Base-by-base conservation (phyloP, 1,140 invertebrate species). In the Papilio polytes region DNA sequence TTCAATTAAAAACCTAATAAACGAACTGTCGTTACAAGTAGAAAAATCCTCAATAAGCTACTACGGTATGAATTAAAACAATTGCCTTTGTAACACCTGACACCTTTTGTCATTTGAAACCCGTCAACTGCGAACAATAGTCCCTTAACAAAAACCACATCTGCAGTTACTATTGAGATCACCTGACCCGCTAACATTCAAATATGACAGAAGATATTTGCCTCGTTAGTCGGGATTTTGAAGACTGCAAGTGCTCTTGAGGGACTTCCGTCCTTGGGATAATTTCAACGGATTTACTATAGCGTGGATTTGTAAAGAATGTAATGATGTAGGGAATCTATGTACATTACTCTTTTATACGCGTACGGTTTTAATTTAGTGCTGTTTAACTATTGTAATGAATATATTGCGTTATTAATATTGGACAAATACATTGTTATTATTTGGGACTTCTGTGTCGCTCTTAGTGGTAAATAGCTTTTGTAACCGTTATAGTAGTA, bases 191-290 rank as follows among this genome's bases (percentile, higher is more conserved):
- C 53, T 78, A 84, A 80, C 78, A 81, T 85, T 77, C 85, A 87
- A 89, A 88, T 86, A 80, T 88, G 87, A 89, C 87, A 78, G 56
- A 41, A 80, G 80, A 82, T 82, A 83, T 82, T 86, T 80, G 84
- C 82, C 86, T 91, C 87, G 89, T 90, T 91, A 91, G 86, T 59
- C 56, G n/a, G 80, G 80, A 84, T 82, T 88, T 85, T 85, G 84
- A 81, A 82, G 82, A 82, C 80, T 84, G 80, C 80, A 82, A 85
- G 83, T 81, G 83, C 83, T 83, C 83, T 84, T 77, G 70, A 48
- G 59, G 80, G 80, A 73, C 63, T 82, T 66, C 26, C 77, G 56
- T 41, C n/a, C 53, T 66, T 63, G 26, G 77, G n/a, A 78, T 56
- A 18, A 78, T 78, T 78, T 63, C 56, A 63, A 59, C 77, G 77